phyloP scores from a whole-genome alignment of 2,888 invertebrate species.

The Athrips mouffetella region DNA sequence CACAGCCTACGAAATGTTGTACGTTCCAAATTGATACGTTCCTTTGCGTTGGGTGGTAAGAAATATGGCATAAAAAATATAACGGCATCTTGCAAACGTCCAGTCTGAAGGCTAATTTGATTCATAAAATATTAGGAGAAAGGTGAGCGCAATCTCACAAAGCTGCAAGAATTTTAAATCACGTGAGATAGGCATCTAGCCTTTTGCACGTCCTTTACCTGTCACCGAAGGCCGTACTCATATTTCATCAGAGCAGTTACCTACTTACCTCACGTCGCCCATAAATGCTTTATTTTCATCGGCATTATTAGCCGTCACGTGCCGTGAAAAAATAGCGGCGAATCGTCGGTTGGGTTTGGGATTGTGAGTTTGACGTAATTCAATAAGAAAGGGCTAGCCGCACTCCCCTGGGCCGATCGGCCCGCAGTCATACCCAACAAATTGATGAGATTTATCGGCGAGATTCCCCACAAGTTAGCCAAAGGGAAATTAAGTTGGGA shows the following conservation, averaged over 20 bases:
- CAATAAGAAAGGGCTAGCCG: constrained; percentile 24
- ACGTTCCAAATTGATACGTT: not conserved
- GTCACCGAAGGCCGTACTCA: not conserved
- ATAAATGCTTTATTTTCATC: constrained; percentile 41
- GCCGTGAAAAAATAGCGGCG: constrained; percentile 32
- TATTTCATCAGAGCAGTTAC: constrained; percentile 6
- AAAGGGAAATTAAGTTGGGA: constrained; percentile 65
- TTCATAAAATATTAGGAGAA: constrained; percentile 7
- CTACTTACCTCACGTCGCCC: not conserved
- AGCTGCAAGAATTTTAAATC: constrained; percentile 3
- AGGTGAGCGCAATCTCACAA: constrained; percentile 3
- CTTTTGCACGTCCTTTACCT: constrained; percentile 7
- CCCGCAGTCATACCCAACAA: constrained; percentile 52
- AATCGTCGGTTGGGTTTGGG: constrained; percentile 30
- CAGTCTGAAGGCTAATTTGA: not conserved
- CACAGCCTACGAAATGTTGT: not conserved
- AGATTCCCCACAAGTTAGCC: constrained; percentile 63
- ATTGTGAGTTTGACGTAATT: constrained; percentile 35
- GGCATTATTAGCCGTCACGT: constrained; percentile 33
- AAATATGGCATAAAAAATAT: not conserved
- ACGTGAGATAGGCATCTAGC: constrained; percentile 7
- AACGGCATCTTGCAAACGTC: not conserved
- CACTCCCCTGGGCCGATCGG: constrained; percentile 26
- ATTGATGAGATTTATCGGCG: constrained; percentile 68
- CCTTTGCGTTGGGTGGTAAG: not conserved